Evolutionary conservation across 2,113 vertebrate species (phyloP), one percentile per base, ranked within the genome.

Genomic region (Perccottus glenii): DNA sequence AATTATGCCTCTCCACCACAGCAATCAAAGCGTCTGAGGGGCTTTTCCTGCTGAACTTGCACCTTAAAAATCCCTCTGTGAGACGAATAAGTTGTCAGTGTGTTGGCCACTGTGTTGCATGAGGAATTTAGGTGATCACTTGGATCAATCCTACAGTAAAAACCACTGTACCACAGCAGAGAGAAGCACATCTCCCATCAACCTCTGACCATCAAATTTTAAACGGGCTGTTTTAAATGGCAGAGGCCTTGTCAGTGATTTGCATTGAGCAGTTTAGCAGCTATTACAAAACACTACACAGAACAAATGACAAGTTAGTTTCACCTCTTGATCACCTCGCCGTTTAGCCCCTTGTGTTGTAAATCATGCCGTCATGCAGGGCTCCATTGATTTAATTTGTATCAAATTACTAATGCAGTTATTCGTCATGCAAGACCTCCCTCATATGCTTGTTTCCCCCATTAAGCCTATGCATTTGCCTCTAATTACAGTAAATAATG

Each of bases 321-420:
- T 89, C 77, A 84, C 82, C 77, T 71, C 71, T 68, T 75, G 70
- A 85, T 87, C 79, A 82, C 80, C 84, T 86, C 75, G 1, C 69
- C 60, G 77, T 66, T 79, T 1, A 67, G 57, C 45, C 40, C 59
- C 60, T 40, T 55, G 55, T 60, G 80, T 47, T 77, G 58, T 84
- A 80, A 85, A 86, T 84, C 82, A 86, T 57, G 66, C 61, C 8
- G 60, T 46, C 66, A 57, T 66, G 67, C 79, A 59, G 62, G 74
- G 75, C 78, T 81, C 74, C 72, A 74, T 79, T 89, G 82, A 89
- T 90, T 87, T 76, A 70, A 87, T 86, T 88, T 82, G 70, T 75
- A 84, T 87, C 80, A 87, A 86, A 87, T 82, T 83, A 68, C 78
- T 86, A 87, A 89, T 87, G 70, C 44, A 53, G 80, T 81, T 79